phyloP scores from a whole-genome alignment of 2,888 invertebrate genomes.

The Digitonthophagus gazella region DNA sequence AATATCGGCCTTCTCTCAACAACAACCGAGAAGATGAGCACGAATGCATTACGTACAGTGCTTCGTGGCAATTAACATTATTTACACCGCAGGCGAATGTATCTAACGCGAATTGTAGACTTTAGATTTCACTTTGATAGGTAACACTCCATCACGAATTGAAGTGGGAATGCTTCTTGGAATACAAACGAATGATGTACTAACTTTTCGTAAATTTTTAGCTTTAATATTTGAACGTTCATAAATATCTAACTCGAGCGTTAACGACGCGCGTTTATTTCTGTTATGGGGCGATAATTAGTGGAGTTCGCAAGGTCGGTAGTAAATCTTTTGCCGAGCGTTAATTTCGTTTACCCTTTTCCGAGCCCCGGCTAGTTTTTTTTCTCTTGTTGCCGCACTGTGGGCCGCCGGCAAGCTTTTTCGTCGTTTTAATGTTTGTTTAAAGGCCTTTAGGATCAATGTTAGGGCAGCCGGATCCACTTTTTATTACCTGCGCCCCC shows the following conservation, averaged over 20 bases:
- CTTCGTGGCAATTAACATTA: background rate
- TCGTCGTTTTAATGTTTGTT: constrained; percentile 13
- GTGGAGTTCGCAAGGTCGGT: constrained; percentile 16
- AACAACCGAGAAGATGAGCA: background rate
- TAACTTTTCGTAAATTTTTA: background rate
- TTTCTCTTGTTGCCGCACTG: background rate
- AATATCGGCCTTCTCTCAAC: background rate
- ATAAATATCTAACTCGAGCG: constrained; percentile 16
- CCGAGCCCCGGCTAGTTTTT: background rate
- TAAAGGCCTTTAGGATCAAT: constrained; percentile 17
- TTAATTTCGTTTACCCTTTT: constrained; percentile 14
- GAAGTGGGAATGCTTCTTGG: too few relatives aligned
- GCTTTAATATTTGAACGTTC: background rate
- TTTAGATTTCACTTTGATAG: too few relatives aligned
- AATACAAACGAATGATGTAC: background rate
- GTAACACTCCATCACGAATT: too few relatives aligned
- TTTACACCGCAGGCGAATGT: background rate
- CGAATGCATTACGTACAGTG: background rate
- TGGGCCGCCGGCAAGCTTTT: background rate
- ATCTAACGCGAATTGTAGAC: background rate
- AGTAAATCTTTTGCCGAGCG: constrained; percentile 14
- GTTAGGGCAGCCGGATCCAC: constrained; percentile 13
- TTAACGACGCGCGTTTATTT: constrained; percentile 21
- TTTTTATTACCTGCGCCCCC: constrained; percentile 13
- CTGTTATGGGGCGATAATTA: constrained; percentile 21